These are phyloP conservation scores for Dipus sagitta DNA, from an alignment of 2,797 vertebrate species.

Conservation along the genomic window DNA sequence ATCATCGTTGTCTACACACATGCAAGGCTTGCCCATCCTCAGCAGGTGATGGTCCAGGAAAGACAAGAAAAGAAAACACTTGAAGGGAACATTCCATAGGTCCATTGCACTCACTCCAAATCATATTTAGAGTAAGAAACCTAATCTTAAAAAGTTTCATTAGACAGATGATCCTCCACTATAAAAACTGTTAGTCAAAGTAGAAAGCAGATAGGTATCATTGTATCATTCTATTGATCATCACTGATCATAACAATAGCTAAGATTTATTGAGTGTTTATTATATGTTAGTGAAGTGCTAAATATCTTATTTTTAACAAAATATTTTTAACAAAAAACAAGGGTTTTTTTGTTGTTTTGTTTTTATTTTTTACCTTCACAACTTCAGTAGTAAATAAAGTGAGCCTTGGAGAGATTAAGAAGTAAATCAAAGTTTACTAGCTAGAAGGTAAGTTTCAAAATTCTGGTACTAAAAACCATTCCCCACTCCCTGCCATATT, in stretches of 20 bases:
- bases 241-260: background rate
- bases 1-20: background rate
- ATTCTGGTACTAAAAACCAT: background rate
- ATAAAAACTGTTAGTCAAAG: slow-evolving; percentile 34
- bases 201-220: background rate
- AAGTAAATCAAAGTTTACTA: background rate
- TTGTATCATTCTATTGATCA: background rate
- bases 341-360: background rate
- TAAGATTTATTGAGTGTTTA: background rate
- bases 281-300: background rate
- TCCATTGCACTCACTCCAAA: background rate
- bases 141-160: background rate
- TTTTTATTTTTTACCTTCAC: background rate
- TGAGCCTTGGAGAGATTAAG: background rate
- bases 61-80: background rate
- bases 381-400: background rate
- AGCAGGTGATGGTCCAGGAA: background rate
- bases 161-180: background rate
- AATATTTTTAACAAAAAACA: no score
- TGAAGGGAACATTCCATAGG: background rate
- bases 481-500: background rate
- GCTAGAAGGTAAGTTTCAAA: background rate
- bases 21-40: background rate
- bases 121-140: background rate
- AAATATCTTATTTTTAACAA: background rate